Evolutionary conservation across 2,888 invertebrate genomes (phyloP).

Genomic region (Campoplex capitator): DNA sequence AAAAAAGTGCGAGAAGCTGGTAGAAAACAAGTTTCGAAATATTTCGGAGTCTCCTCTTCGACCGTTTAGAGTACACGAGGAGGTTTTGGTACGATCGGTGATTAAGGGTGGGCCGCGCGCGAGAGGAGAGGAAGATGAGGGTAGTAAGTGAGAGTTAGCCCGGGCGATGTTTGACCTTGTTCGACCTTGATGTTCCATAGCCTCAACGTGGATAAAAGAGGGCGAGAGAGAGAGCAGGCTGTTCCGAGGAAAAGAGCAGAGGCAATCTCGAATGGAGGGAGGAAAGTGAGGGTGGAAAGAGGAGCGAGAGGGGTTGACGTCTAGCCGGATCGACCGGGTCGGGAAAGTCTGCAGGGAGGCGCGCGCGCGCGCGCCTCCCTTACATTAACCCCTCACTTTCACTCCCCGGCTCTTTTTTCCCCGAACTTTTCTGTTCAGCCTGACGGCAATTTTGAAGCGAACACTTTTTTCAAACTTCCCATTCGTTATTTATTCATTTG

Average conservation of each 20-base stretch:
- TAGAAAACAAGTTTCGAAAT: slow-evolving; percentile 65
- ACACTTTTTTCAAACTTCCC: slow-evolving; percentile 56
- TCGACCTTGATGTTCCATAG: slow-evolving; percentile 76
- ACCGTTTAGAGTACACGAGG: neutral
- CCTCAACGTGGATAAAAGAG: slow-evolving; percentile 84
- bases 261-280: slow-evolving; percentile 68
- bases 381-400: slow-evolving; percentile 12
- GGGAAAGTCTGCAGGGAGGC: slow-evolving; percentile 62
- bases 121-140: neutral
- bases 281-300: slow-evolving; percentile 49
- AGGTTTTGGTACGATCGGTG: neutral
- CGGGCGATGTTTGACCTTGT: slow-evolving; percentile 76
- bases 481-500: neutral
- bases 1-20: slow-evolving; percentile 23
- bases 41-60: neutral
- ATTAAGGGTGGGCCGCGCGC: slow-evolving; percentile 2
- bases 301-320: slow-evolving; percentile 80
- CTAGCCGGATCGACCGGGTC: slow-evolving; percentile 86
- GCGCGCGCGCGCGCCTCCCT: slow-evolving; percentile 72
- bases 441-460: slow-evolving; percentile 47
- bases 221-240: slow-evolving; percentile 67
- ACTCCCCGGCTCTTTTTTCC: slow-evolving; percentile 2
- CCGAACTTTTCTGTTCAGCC: neutral
- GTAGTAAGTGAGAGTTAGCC: slow-evolving; percentile 81
- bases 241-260: slow-evolving; percentile 71